Conservation (phyloP, 2,113 vertebrate species). For the Pseudolaguvia tuberculata region DNA sequence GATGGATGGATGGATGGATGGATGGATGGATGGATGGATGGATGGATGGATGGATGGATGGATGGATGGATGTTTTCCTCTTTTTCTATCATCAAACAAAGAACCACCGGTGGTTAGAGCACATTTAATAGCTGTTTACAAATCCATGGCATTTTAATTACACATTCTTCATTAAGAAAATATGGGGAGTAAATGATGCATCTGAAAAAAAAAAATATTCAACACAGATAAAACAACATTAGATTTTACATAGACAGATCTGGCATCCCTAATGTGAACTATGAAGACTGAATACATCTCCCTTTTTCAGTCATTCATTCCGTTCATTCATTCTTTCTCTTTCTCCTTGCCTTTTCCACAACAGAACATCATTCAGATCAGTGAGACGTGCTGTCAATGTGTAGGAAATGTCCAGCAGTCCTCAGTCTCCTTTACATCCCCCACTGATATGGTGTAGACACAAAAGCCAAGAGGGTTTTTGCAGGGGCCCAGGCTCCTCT, state of each 20-base stretch:
- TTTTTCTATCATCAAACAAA: no score
- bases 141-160: not conserved
- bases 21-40: not conserved
- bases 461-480: conserved; percentile 42
- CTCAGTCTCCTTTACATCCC: conserved; percentile 19
- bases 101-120: not conserved
- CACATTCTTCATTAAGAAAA: not conserved
- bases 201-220: not conserved
- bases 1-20: not conserved
- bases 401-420: conserved; percentile 23
- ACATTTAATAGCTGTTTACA: not conserved
- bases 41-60: not conserved
- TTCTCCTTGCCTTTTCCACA: not conserved
- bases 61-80: not conserved
- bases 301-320: not conserved
- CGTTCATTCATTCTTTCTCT: not conserved
- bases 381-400: conserved; percentile 12
- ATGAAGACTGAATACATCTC: not conserved
- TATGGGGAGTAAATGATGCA: not conserved
- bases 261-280: not conserved
- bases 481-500: conserved; percentile 27
- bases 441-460: conserved; percentile 35
- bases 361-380: not conserved
- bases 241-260: not conserved
- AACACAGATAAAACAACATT: no score